phyloP scores from a whole-genome alignment of 2,888 invertebrate genomes.

The Yponomeuta malinellus region DNA sequence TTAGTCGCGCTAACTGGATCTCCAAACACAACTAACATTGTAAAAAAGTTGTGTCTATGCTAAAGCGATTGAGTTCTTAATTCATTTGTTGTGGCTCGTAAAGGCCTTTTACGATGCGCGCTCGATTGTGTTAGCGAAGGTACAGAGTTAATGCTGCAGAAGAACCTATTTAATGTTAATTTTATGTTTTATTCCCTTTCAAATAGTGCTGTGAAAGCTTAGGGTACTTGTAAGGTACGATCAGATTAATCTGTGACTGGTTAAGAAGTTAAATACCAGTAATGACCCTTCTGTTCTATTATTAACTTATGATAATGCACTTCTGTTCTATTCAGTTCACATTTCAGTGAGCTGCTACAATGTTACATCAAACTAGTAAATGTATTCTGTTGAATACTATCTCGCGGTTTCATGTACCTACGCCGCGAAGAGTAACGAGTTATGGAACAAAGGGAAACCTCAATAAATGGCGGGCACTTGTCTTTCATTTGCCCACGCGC shows the following conservation, averaged over 20 bases:
- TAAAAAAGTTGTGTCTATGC: background rate
- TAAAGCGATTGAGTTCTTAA: background rate
- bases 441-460: background rate
- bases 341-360: background rate
- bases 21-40: background rate
- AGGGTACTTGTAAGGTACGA: no score
- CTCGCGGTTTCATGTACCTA: no score
- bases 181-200: no score
- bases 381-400: background rate
- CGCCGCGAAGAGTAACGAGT: background rate
- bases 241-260: no score
- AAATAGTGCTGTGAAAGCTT: no score
- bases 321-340: no score
- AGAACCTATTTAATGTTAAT: background rate
- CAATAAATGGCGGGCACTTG: slow-evolving; percentile 1
- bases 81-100: background rate
- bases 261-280: no score
- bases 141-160: background rate
- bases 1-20: no score
- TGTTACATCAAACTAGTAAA: background rate
- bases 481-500: background rate
- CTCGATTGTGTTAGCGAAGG: background rate
- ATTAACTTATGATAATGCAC: no score
- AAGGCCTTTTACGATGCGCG: background rate
- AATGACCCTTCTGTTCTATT: no score